Base-by-base conservation (phyloP, 2,113 vertebrate genomes). In the Carassius gibelio region DNA sequence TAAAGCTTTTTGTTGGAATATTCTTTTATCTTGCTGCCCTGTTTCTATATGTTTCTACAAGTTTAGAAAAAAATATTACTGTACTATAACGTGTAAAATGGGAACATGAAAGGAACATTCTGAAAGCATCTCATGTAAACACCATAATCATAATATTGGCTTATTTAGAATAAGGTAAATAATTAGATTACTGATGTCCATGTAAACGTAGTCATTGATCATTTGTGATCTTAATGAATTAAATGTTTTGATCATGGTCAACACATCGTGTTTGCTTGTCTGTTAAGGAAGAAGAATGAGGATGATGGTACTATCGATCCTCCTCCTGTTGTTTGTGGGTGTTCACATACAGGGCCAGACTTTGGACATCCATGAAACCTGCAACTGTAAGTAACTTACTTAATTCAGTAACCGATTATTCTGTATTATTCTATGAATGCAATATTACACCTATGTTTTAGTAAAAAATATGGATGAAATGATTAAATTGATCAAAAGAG, bases 221-320 rank as follows among this genome's bases (percentile, higher is more conserved):
- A 38, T 38, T 42, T 42, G 38, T 42, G 38, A 42, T 42, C 38
- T 42, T 42, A 42, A 42, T 42, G 38, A 42, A 42, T 6, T 42
- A 42, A 38, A 38, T 38, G 36, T 26, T 45, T n/a, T 80, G 10
- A 61, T 15, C 19, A 79, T 38, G 81, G 15, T 78, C 11, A 50
- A 13, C 48, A 50, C 48, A 50, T 50, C 10, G 0, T 50, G 11
- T 50, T 30, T 83, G 14, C 80, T 4, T 30, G 11, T 74, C 17
- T 45, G 0, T 89, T 87, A 69, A 91, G 87, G 87, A 87, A 91
- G 92, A 83, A 89, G 90, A 89, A 89, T 34, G 85, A 89, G 57
- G 83, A 93, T 89, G 90, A 94, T 92, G 93, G 23, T 89, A 88
- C 85, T 91, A 62, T 89, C 91, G 5, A 86, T 86, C 68, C 9